These are phyloP conservation scores for Elegia similella DNA, from an alignment of 2,888 invertebrate genomes.

Conservation along the genomic window DNA sequence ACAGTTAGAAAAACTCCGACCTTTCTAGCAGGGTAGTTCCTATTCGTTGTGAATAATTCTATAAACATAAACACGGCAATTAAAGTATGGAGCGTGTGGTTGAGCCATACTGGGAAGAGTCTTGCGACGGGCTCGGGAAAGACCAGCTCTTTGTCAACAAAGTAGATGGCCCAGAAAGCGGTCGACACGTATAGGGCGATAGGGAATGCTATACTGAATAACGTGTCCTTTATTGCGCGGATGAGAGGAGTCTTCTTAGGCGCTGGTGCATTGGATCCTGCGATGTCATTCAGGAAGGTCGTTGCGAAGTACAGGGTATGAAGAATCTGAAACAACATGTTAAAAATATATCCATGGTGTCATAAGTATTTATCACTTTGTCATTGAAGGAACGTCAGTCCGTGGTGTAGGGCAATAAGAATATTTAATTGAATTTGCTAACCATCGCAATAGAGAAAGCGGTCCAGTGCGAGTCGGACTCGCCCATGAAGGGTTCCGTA, in stretches of 20 bases:
- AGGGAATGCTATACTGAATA: conserved; percentile 87
- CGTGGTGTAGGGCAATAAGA: no score
- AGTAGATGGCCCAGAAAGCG: conserved; percentile 93
- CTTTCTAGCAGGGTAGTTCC: conserved; percentile 86
- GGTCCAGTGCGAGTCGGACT: no score
- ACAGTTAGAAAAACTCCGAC: conserved; percentile 81
- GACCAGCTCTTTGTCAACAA: conserved; percentile 92
- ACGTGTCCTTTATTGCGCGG: conserved; percentile 84
- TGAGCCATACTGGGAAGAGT: conserved; percentile 93
- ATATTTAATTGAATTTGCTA: no score
- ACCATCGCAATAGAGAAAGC: no score
- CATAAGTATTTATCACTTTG: no score
- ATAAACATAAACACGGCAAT: conserved; percentile 88
- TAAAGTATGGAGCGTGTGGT: conserved; percentile 93
- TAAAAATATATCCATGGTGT: neutral
- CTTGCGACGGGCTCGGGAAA: conserved; percentile 89
- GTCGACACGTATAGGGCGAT: conserved; percentile 90
- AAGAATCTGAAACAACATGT: conserved; percentile 80
- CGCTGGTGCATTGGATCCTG: conserved; percentile 84
- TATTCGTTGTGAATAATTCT: conserved; percentile 86
- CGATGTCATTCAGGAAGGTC: conserved; percentile 87
- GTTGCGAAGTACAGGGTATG: conserved; percentile 89
- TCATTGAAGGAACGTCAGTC: no score
- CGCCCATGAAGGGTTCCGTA: no score
- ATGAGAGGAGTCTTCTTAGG: conserved; percentile 83